These are phyloP conservation scores for Sebastes hopkinsi DNA, from an alignment of 2,797 vertebrate genomes.

Conservation along the genomic window DNA sequence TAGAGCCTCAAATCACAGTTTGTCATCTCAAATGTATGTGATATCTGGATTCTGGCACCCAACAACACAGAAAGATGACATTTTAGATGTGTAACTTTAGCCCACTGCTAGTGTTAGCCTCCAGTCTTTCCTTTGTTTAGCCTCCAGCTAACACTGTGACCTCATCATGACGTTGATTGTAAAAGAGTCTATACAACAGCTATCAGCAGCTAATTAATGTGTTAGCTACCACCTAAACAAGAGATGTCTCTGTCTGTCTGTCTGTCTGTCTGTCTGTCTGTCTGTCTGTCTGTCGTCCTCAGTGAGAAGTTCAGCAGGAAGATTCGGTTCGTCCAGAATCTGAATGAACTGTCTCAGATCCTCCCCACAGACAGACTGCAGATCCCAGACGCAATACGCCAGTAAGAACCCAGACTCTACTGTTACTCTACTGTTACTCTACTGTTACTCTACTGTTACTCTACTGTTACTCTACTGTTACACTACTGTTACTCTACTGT, in stretches of 20 bases:
- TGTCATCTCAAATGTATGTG: no score
- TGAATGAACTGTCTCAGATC: constrained; percentile 78
- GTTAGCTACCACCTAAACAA: background rate
- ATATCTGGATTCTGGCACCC: no score
- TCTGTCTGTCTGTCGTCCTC: background rate
- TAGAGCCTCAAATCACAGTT: no score
- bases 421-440: background rate
- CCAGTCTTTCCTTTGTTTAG: no score
- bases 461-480: background rate
- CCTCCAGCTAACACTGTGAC: accelerated
- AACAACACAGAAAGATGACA: no score
- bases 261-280: background rate
- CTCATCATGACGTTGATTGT: no score
- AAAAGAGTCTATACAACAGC: no score
- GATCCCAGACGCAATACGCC: constrained; percentile 82
- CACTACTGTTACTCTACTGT: background rate
- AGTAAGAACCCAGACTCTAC: constrained; percentile 71
- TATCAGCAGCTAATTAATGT: background rate
- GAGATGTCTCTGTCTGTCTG: background rate
- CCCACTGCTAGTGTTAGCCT: no score
- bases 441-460: background rate
- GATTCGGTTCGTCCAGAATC: constrained; percentile 81
- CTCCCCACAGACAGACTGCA: constrained; percentile 82
- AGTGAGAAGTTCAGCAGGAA: constrained; percentile 88
- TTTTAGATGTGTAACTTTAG: no score